Percentiles rank a stretch among this genome's conserved stretches.
phyloP scores from a whole-genome alignment of 2,888 invertebrate genomes.

The Parnassius mnemosyne region DNA sequence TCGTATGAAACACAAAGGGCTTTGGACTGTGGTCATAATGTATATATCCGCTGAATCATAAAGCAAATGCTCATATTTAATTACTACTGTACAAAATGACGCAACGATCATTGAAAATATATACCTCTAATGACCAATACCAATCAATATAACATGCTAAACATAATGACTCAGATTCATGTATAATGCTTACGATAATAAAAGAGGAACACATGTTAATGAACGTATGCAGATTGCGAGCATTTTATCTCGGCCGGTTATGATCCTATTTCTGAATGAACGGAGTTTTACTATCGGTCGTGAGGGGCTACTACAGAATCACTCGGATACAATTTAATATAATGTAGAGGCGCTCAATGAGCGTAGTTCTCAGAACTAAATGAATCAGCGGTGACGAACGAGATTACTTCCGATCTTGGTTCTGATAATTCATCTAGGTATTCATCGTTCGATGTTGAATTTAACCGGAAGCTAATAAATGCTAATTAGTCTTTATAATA shows the following conservation, averaged over 20 bases:
- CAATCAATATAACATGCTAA: constrained; percentile 28
- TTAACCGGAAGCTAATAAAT: constrained; percentile 4
- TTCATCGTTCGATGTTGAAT: constrained; percentile 32
- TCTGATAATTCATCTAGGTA: constrained; percentile 26
- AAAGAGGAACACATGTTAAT: constrained; percentile 46
- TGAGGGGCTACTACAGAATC: constrained; percentile 42
- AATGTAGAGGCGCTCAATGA: constrained; percentile 47
- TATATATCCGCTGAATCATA: constrained; percentile 16
- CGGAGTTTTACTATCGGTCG: constrained; percentile 44
- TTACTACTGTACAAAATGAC: constrained; percentile 16
- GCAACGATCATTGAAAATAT: constrained; percentile 29
- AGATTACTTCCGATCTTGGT: constrained; percentile 58
- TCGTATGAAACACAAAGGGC: constrained; percentile 3
- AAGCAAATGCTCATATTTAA: constrained; percentile 20
- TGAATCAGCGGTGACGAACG: constrained; percentile 48
- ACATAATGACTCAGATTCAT: constrained; percentile 24
- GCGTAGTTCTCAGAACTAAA: constrained; percentile 37
- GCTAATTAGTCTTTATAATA: too few relatives aligned
- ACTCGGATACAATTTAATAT: constrained; percentile 43
- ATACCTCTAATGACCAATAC: constrained; percentile 34
- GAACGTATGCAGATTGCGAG: constrained; percentile 39
- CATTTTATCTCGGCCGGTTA: constrained; percentile 54
- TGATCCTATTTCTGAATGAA: constrained; percentile 65
- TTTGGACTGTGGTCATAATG: not conserved
- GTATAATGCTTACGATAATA: constrained; percentile 51